phyloP scores from a whole-genome alignment of 2,888 invertebrate species.

The Mylabris sibirica region DNA sequence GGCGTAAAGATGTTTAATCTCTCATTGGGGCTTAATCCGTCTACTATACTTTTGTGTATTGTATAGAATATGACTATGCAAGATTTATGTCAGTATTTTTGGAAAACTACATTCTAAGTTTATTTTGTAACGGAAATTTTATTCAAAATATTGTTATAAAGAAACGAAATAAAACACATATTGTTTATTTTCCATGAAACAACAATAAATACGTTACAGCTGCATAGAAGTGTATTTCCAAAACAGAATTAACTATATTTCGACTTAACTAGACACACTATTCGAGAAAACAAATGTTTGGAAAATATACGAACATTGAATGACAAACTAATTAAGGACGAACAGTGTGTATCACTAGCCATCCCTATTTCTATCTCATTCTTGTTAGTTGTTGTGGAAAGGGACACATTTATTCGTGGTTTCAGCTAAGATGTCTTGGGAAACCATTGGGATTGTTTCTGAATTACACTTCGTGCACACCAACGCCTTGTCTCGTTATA shows the following conservation, averaged over 20 bases:
- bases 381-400: conserved; percentile 22
- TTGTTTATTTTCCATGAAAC: conserved; percentile 26
- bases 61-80: too few relatives aligned
- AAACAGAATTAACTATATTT: conserved; percentile 45
- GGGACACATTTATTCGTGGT: conserved; percentile 34
- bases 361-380: conserved; percentile 31
- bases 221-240: conserved; percentile 26
- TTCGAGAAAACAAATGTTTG: conserved; percentile 50
- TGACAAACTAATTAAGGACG: conserved; percentile 53
- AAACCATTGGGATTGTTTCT: conserved; percentile 41
- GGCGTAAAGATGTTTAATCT: neutral
- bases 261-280: conserved; percentile 45
- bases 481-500: conserved; percentile 14
- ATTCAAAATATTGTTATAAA: conserved; percentile 19
- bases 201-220: conserved; percentile 32
- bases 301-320: conserved; percentile 50
- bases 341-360: conserved; percentile 48
- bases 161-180: neutral
- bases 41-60: neutral
- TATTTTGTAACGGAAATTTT: neutral
- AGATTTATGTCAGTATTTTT: neutral
- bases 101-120: neutral
- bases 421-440: conserved; percentile 33
- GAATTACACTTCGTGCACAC: conserved; percentile 37
- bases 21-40: neutral